A percentile compares a stretch with the other conserved stretches of the same genome.
Evolutionary conservation across 2,113 vertebrate genomes (phyloP).

Genomic region (Phaethornis superciliosus): DNA sequence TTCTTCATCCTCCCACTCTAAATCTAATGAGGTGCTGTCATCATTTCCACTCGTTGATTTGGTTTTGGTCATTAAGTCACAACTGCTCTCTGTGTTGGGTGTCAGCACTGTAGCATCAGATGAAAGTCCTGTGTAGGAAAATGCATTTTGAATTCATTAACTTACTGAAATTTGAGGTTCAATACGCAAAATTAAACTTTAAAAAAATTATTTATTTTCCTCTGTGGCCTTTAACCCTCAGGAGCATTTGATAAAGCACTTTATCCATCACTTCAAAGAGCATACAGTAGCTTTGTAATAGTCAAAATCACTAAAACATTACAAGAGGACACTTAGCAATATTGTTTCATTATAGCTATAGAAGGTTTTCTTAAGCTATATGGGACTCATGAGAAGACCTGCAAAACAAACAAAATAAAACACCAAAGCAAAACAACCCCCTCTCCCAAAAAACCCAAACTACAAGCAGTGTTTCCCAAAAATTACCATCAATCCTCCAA

Average conservation of each 20-base stretch:
- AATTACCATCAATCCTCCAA: neutral
- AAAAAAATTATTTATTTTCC: neutral
- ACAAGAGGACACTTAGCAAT: neutral
- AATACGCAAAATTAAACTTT: neutral
- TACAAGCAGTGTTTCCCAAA: neutral
- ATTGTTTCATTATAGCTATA: neutral
- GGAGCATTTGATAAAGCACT: neutral
- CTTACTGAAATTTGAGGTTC: neutral
- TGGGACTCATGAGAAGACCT: neutral
- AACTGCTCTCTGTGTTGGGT: slow-evolving; percentile 94
- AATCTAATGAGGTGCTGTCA: slow-evolving; percentile 92
- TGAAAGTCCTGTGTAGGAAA: slow-evolving; percentile 82
- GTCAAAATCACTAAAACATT: neutral
- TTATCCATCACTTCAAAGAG: neutral
- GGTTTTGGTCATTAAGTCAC: slow-evolving; percentile 94
- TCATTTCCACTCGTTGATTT: slow-evolving; percentile 91
- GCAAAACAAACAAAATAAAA: neutral
- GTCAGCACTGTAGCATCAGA: slow-evolving; percentile 91
- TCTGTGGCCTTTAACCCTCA: neutral
- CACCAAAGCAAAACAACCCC: neutral
- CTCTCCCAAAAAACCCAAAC: neutral
- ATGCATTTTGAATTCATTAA: neutral
- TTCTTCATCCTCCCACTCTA: slow-evolving; percentile 99
- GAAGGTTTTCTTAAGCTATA: neutral
- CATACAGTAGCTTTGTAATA: neutral